Percentiles rank a stretch among this genome's conserved stretches.
Evolutionary conservation across 30 jellyfish, hydroid and myxozoan species (phyloP).

Genomic region (Pelagia noctiluca): DNA sequence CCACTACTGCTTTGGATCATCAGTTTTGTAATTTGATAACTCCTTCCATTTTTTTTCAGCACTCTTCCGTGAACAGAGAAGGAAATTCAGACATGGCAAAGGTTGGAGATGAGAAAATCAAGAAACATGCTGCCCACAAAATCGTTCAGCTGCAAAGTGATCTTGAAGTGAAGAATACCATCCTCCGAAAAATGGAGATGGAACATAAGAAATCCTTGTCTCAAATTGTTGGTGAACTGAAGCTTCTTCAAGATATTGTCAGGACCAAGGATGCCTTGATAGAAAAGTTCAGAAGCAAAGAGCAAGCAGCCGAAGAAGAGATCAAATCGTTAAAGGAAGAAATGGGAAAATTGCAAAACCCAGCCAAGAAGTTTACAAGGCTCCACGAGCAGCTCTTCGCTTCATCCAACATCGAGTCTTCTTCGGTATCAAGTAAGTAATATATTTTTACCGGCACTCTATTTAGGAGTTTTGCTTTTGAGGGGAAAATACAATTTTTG

Average conservation of each 20-base stretch:
- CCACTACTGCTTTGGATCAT: too few species aligned
- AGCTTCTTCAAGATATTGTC: not conserved
- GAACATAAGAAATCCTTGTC: not conserved
- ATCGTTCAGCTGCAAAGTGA: constrained; percentile 13
- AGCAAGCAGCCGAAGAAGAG: constrained; percentile 3
- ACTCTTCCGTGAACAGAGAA: too few species aligned
- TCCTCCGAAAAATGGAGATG: not conserved
- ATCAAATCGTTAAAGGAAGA: not conserved
- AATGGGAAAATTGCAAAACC: constrained; percentile 8
- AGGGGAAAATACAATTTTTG: too few species aligned
- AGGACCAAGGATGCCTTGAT: constrained; percentile 15
- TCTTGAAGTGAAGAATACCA: not conserved
- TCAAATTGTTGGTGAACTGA: constrained; percentile 20
- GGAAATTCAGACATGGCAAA: too few species aligned
- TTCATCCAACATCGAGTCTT: not conserved
- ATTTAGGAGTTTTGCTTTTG: too few species aligned
- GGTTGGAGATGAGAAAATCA: too few species aligned
- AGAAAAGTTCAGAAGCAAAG: not conserved
- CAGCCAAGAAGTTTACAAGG: not conserved
- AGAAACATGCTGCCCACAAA: not conserved
- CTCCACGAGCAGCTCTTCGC: constrained; percentile 6
- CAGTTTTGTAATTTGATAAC: too few species aligned
- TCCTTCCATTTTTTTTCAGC: too few species aligned
- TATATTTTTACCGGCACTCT: too few species aligned
- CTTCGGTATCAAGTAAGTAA: too few species aligned